Conservation (phyloP, 2,888 invertebrate genomes). For the Terebella lapidaria region DNA sequence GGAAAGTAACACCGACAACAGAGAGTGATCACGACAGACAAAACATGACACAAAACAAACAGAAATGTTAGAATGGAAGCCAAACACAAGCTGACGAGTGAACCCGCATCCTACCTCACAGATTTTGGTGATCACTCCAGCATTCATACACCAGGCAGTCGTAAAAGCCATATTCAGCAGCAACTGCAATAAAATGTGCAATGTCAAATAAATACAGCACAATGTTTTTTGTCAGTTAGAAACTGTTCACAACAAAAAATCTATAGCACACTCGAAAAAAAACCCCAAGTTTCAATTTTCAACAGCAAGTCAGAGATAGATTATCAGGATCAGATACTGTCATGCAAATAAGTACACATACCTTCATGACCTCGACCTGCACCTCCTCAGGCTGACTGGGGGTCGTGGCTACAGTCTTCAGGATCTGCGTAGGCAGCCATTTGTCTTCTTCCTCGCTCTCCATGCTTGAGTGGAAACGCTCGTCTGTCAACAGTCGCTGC, state of each 20-base stretch:
- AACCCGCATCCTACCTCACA: slow-evolving; percentile 80
- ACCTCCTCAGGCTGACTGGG: slow-evolving; percentile 79
- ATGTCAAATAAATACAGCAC: no score
- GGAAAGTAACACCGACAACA: no score
- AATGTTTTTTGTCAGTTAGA: no score
- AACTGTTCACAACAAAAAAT: no score
- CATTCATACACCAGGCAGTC: slow-evolving; percentile 83
- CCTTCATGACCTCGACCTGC: slow-evolving; percentile 68
- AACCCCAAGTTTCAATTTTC: no score
- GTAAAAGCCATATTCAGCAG: slow-evolving; percentile 83
- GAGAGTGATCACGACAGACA: no score
- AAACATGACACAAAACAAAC: no score
- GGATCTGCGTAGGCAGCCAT: slow-evolving; percentile 86
- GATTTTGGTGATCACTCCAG: slow-evolving; percentile 79
- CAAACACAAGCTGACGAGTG: no score
- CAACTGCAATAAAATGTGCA: slow-evolving; percentile 56
- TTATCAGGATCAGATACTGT: not conserved
- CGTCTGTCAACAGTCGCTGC: slow-evolving; percentile 84
- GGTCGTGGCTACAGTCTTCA: slow-evolving; percentile 77
- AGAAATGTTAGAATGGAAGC: no score
- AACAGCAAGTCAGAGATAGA: no score
- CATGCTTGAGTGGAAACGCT: slow-evolving; percentile 75
- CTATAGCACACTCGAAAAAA: no score
- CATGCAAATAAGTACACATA: slow-evolving; percentile 50
- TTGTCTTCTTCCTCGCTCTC: slow-evolving; percentile 88